Evolutionary conservation across 2,113 vertebrate genomes (phyloP), one percentile per base, ranked within the genome.

Genomic region (Dascyllus trimaculatus): DNA sequence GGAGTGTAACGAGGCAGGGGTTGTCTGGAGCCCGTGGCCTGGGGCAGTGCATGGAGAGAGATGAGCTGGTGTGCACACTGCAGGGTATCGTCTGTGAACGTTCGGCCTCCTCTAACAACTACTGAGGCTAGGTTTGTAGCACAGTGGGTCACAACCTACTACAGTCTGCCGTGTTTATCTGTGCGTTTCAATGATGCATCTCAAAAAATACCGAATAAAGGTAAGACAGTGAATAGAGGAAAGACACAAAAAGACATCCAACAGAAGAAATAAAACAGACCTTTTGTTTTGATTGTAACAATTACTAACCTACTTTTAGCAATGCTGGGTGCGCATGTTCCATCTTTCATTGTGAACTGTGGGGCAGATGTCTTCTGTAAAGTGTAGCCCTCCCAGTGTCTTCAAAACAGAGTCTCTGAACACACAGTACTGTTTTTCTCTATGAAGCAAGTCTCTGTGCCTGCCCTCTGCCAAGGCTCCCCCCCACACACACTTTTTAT

Each of bases 401-500:
- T 80, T 82, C 66, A 82, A 84, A 75, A 82, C 60, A 65, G 48
- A 40, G 21, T 63, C 75, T 75, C 46, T 81, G 62, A 86, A 84
- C 66, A 86, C 62, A 78, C 13, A 64, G 70, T 62, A 52, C 54
- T 45, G 61, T 60, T 71, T 69, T 66, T 48, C 10, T 25, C 29
- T 51, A 62, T 43, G 38, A 75, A 78, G 71, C 45, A 43, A 18
- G 45, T 40, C 43, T 81, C 61, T 56, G 46, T 68, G 49, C 26
- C 78, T 81, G 68, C 81, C 82, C 88, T 71, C 62, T 78, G 69
- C 69, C 72, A 86, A 71, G 53, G 85, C 79, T 10, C 8, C 32
- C 73, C 86, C 83, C 70, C 80, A 86, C 81, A 86, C 65, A 88
- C 68, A 86, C 78, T 63, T 63, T 86, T 80, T 79, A 82, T 91